These are phyloP conservation scores for Drosophila arawakana DNA, from an alignment of 1,140 invertebrate genomes.

Conservation along the genomic window DNA sequence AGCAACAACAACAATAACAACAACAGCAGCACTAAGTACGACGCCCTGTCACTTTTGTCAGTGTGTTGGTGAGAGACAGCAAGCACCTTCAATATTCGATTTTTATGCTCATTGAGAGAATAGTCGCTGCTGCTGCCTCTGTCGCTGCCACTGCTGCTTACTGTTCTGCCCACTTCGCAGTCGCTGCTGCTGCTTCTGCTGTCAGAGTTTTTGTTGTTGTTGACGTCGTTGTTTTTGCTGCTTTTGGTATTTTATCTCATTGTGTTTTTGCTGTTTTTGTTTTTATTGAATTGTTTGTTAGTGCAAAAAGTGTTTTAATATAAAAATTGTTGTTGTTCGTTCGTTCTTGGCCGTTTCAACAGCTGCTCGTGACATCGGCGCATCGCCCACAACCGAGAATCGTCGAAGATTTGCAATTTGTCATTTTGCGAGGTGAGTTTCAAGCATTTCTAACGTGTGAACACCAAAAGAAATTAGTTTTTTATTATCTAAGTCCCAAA, in stretches of 20 bases:
- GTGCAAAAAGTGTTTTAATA: conserved; percentile 38
- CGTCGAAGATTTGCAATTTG: conserved; percentile 19
- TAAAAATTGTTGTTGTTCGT: conserved; percentile 10
- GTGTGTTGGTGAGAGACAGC: conserved; percentile 33
- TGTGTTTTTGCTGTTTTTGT: conserved; percentile 6
- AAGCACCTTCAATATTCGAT: conserved; percentile 65
- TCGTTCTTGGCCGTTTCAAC: conserved; percentile 9
- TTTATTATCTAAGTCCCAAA: neutral
- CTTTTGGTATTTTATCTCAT: conserved; percentile 24
- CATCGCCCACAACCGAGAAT: conserved; percentile 17
- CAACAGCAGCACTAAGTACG: conserved; percentile 43
- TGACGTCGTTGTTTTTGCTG: conserved; percentile 26
- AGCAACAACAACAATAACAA: conserved; percentile 23
- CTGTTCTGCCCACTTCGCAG: neutral
- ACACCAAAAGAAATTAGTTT: neutral
- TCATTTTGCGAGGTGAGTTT: conserved; percentile 39
- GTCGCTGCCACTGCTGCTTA: neutral
- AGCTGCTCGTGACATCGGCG: conserved; percentile 43
- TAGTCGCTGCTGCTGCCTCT: conserved; percentile 8
- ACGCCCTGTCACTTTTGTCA: conserved; percentile 48
- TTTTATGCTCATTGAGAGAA: conserved; percentile 47
- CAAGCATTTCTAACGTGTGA: neutral
- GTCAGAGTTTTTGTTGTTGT: conserved; percentile 34
- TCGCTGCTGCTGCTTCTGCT: conserved; percentile 7
- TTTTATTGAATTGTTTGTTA: conserved; percentile 12